phyloP scores from a whole-genome alignment of 2,888 invertebrate genomes.

The Dryomyza anilis region DNA sequence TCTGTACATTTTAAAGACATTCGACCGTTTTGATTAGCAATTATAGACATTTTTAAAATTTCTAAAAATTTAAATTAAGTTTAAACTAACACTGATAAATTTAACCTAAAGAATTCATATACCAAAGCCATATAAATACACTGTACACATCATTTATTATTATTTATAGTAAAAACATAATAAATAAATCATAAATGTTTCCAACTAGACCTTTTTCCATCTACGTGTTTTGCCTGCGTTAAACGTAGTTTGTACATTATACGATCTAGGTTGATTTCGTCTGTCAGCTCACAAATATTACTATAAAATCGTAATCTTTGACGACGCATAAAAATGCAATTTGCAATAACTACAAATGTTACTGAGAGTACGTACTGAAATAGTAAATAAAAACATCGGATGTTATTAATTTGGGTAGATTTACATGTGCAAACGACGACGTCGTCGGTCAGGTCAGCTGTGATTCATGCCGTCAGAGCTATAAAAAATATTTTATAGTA shows the following conservation, averaged over 20 bases:
- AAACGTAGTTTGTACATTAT: background rate
- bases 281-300: background rate
- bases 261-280: background rate
- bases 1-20: too few species aligned
- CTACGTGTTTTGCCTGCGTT: conserved; percentile 2
- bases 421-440: background rate
- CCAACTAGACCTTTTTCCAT: background rate
- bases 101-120: too few species aligned
- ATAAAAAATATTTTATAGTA: conserved; percentile 2
- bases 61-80: too few species aligned
- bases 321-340: conserved; percentile 7
- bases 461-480: background rate
- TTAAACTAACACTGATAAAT: too few species aligned
- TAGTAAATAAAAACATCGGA: background rate
- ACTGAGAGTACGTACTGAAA: background rate
- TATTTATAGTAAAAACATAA: too few species aligned
- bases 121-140: too few species aligned
- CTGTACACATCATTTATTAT: too few species aligned
- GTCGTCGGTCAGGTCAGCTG: background rate
- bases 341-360: background rate
- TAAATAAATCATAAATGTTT: too few species aligned
- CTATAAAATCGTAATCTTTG: background rate
- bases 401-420: background rate
- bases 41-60: too few species aligned
- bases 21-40: too few species aligned